Conservation (phyloP, 2,888 invertebrate genomes). For the Serripes groenlandicus region DNA sequence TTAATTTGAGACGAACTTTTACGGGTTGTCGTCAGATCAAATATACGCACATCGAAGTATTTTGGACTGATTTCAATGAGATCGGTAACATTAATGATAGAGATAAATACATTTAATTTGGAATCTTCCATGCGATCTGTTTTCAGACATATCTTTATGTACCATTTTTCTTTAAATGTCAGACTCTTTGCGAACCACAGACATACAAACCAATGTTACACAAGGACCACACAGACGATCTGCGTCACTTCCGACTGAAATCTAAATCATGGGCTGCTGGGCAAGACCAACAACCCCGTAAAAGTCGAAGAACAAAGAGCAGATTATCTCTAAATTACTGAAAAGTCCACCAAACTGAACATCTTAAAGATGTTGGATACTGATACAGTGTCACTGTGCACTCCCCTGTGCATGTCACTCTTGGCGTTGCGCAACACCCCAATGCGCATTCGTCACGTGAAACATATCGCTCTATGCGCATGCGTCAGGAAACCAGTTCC, state of each 20-base stretch:
- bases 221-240: conserved; percentile 14
- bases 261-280: conserved; percentile 14
- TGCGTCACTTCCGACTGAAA: conserved; percentile 19
- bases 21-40: too few relatives aligned
- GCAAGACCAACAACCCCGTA: conserved; percentile 11
- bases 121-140: too few relatives aligned
- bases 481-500: conserved; percentile 69
- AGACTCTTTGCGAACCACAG: conserved; percentile 16
- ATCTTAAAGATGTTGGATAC: neutral
- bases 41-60: too few relatives aligned
- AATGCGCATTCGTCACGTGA: conserved; percentile 13
- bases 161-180: neutral
- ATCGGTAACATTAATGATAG: too few relatives aligned
- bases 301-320: conserved; percentile 7
- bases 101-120: neutral
- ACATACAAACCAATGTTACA: conserved; percentile 18
- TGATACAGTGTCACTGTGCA: neutral
- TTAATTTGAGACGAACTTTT: too few relatives aligned
- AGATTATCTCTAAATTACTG: neutral
- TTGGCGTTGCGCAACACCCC: neutral
- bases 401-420: neutral
- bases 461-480: too few relatives aligned
- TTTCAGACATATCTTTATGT: neutral
- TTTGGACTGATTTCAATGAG: too few relatives aligned
- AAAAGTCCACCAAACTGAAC: neutral